phyloP scores from a whole-genome alignment of 2,113 vertebrate species.

The Ia io region DNA sequence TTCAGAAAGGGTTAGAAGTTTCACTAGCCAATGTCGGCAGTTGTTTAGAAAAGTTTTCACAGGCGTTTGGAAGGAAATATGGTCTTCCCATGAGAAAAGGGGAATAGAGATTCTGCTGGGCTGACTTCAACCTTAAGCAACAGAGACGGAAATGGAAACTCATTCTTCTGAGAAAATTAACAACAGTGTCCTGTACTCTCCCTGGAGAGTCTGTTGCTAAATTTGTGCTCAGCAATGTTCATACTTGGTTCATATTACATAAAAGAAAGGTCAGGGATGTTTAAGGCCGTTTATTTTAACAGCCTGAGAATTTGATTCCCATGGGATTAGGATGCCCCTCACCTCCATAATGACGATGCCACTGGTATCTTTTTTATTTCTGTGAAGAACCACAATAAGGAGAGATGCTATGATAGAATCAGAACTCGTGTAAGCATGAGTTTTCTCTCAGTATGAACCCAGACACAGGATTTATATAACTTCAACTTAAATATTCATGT shows the following conservation, averaged over 20 bases:
- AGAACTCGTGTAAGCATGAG: not conserved
- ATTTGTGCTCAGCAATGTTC: slow-evolving; percentile 57
- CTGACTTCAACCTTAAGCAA: slow-evolving; percentile 71
- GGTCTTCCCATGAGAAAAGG: slow-evolving; percentile 72
- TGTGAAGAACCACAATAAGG: not conserved
- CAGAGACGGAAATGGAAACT: slow-evolving; percentile 69
- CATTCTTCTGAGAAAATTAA: slow-evolving; percentile 63
- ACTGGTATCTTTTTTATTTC: not conserved
- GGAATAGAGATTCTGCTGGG: slow-evolving; percentile 69
- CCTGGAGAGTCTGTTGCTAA: slow-evolving; percentile 62
- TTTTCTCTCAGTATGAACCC: not conserved
- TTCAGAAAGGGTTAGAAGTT: slow-evolving; percentile 77
- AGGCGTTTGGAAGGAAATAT: slow-evolving; percentile 70
- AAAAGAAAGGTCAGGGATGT: slow-evolving; percentile 39
- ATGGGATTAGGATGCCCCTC: slow-evolving; percentile 53
- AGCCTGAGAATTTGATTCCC: slow-evolving; percentile 58
- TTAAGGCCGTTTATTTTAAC: slow-evolving; percentile 66
- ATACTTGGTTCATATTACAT: slow-evolving; percentile 57
- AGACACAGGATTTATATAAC: not conserved
- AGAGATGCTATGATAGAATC: not conserved
- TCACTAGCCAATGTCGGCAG: slow-evolving; percentile 71
- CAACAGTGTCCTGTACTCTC: slow-evolving; percentile 50
- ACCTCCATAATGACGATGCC: not conserved
- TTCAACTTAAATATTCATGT: not conserved
- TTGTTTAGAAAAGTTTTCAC: slow-evolving; percentile 68